A percentile compares a stretch with the other conserved stretches of the same genome.
Evolutionary conservation across 2,888 invertebrate genomes (phyloP).

Genomic region (Pterostichus niger): DNA sequence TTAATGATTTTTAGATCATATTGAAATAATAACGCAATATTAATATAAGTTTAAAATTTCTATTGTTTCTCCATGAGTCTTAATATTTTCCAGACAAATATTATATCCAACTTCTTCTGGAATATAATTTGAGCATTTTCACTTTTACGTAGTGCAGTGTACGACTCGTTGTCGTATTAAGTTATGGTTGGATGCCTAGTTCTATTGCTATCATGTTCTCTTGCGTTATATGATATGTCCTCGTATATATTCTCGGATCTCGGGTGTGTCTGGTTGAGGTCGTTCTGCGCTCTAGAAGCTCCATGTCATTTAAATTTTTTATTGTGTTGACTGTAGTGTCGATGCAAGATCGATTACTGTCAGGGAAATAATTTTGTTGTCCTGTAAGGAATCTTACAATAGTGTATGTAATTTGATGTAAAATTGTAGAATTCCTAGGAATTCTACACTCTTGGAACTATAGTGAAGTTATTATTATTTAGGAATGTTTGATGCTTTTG

Average conservation of each 20-base stretch:
- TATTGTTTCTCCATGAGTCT: too few species aligned
- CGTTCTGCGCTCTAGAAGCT: not conserved
- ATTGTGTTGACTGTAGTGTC: not conserved
- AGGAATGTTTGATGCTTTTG: too few species aligned
- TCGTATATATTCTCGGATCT: not conserved
- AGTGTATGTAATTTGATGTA: not conserved
- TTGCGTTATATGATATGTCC: not conserved
- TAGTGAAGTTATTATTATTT: too few species aligned
- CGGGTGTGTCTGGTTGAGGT: not conserved
- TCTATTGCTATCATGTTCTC: not conserved
- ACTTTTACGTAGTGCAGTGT: not conserved
- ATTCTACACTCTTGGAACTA: too few species aligned
- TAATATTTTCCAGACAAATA: too few species aligned
- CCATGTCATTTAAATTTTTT: not conserved
- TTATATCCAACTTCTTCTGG: too few species aligned
- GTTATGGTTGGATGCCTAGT: constrained; percentile 3
- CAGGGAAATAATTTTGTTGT: constrained; percentile 2
- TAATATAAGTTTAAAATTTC: too few species aligned
- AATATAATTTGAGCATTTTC: not conserved
- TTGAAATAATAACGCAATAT: too few species aligned
- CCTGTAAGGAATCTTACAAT: not conserved
- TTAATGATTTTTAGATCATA: too few species aligned
- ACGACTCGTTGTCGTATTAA: not conserved
- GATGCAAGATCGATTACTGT: constrained; percentile 6
- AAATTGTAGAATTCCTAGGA: too few species aligned